Base-by-base conservation (phyloP, 2,797 vertebrate species). In the Acipenser transmontanus region DNA sequence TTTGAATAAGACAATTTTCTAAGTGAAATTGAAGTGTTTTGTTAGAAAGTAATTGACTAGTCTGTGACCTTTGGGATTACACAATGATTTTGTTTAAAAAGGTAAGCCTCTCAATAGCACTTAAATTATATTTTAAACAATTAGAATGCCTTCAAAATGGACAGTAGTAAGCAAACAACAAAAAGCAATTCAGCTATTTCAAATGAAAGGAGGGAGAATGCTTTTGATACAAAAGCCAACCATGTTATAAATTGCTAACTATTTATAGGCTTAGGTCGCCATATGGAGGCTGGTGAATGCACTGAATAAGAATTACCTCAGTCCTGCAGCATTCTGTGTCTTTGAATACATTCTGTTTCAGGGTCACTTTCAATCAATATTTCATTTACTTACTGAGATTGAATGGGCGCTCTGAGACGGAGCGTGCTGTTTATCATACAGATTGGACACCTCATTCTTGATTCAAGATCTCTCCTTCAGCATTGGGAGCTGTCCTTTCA, bases 341-440 rank as follows among this genome's bases (percentile, higher is more conserved):
- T 91, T 88, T 91, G 91, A 92, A 92, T 92, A 89, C 90, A 91
- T 92, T 92, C 90, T 91, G 88, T 92, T 92, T 91, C 91, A 92
- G 91, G 91, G 91, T 92, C 91, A 92, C 89, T 92, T 92, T 91
- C 90, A 92, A 92, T 92, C 91, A 92, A 92, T 92, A 92, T 92
- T 92, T 92, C 90, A 92, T 92, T 92, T 92, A 92, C 91, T 92
- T 92, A 91, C 89, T 88, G 89, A 91, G 89, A 92, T 92, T 92
- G 91, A 92, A 92, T 91, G 89, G 89, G 88, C 85, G 85, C 89
- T 91, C 86, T 89, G 89, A 90, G 89, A 89, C 87, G 84, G 86
- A 85, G 86, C 87, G 85, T 88, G 87, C 89, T 91, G 89, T 91
- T 91, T 91, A 90, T 91, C 89, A 91, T 89, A 91, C 88, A 90